These are phyloP conservation scores for Eudasyphora cyanicolor DNA, from an alignment of 2,888 invertebrate genomes.

Conservation along the genomic window DNA sequence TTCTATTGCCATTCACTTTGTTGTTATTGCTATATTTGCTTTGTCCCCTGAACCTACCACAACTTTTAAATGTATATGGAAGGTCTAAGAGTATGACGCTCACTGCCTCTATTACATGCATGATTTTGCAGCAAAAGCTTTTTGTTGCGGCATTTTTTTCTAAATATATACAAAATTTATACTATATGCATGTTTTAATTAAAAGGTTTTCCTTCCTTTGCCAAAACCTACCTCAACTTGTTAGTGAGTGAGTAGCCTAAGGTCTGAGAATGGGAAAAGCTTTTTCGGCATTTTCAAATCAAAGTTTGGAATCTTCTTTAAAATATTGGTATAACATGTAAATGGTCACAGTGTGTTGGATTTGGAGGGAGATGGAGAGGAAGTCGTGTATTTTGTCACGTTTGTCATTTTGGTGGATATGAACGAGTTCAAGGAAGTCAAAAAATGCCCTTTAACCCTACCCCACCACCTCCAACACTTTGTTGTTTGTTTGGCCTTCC, in stretches of 20 bases:
- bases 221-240: too few species aligned
- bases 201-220: too few species aligned
- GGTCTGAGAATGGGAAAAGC: too few species aligned
- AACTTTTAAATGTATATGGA: conserved; percentile 41
- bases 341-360: conserved; percentile 47
- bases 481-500: neutral
- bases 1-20: conserved; percentile 8
- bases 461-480: neutral
- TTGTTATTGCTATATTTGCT: conserved; percentile 19
- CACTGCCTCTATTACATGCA: neutral
- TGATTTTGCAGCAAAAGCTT: conserved; percentile 1
- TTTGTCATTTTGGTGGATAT: conserved; percentile 12
- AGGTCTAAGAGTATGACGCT: conserved; percentile 6
- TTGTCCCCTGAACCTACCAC: conserved; percentile 59
- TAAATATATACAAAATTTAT: neutral
- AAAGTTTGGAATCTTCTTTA: too few species aligned
- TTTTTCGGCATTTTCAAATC: neutral
- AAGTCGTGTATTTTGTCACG: neutral
- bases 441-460: conserved; percentile 40
- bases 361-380: too few species aligned
- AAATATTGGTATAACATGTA: too few species aligned
- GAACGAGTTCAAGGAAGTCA: conserved; percentile 64
- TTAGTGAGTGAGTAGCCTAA: too few species aligned
- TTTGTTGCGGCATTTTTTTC: conserved; percentile 20
- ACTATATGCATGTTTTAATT: neutral